Evolutionary conservation across 1,140 invertebrate genomes (phyloP).

Genomic region (Bombus terrestris): DNA sequence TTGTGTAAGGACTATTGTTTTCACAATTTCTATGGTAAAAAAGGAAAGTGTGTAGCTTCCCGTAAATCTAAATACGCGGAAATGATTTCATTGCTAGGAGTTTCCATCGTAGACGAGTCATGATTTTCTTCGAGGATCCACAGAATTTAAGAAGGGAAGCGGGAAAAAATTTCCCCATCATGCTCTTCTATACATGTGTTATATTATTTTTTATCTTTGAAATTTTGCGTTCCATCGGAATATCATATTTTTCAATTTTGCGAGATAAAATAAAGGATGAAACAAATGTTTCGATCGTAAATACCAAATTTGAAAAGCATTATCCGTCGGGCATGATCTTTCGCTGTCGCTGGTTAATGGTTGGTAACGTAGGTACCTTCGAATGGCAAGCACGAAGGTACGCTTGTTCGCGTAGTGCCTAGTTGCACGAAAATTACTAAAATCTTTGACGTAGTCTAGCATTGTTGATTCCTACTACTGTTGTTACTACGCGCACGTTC

Average conservation of each 20-base stretch:
- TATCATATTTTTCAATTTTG: neutral
- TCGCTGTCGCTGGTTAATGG: neutral
- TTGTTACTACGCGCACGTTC: constrained; percentile 24
- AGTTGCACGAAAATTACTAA: constrained; percentile 47
- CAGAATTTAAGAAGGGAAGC: neutral
- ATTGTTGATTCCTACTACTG: constrained; percentile 44
- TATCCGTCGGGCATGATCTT: constrained; percentile 6
- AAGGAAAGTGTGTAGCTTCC: constrained; percentile 35
- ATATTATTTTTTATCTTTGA: neutral
- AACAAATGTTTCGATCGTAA: neutral
- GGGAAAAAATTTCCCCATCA: rapidly evolving
- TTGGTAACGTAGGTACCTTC: constrained; percentile 52
- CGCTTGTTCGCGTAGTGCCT: constrained; percentile 4
- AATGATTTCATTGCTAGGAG: constrained; percentile 1
- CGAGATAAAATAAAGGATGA: neutral
- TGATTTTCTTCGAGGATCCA: neutral
- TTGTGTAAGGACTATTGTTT: constrained; percentile 60
- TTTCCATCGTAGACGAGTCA: constrained; percentile 14
- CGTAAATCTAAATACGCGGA: constrained; percentile 44
- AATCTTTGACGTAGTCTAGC: neutral
- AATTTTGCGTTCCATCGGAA: neutral
- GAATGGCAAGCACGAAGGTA: constrained; percentile 4
- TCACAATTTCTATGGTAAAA: constrained; percentile 50
- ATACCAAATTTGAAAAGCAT: neutral
- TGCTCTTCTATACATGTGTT: neutral